Evolutionary conservation across 2,797 vertebrate genomes (phyloP), one percentile per base, ranked within the genome.

Genomic region (Gallinago solitaria): DNA sequence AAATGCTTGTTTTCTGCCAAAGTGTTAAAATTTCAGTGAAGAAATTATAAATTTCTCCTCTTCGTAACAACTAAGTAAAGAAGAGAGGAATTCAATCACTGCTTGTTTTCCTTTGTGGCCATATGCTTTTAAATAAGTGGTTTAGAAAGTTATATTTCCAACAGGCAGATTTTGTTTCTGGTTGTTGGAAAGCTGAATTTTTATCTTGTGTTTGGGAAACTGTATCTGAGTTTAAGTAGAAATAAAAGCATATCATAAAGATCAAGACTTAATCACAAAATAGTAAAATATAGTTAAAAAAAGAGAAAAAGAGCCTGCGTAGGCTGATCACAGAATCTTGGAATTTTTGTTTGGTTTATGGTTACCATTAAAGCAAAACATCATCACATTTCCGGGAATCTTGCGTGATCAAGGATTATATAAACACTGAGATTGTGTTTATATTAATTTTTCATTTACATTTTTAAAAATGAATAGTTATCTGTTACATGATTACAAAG

Each of bases 321-420:
- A 63, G 64, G 64, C 75, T 65, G 48, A 84, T 91, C 70, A 74
- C 48, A 69, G 83, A 83, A 93, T 85, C 68, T 87, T 89, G 84
- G 71, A 77, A 70, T 87, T 95, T 91, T 87, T 91, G 37, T 83
- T 85, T 89, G 41, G 41, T 97, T 95, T 89, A 92, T 87, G 27
- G 51, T 78, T 93, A 30, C 71, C 39, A 39, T 91, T 92, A 93
- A 94, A 94, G 88, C 68, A 80, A 79, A 93, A 57, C 65, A 39
- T 82, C 48, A 33, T 74, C 24, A 9, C 60, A 69, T 96, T 95
- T 95, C 94, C 87, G 78, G 68, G 88, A 95, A 93, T 87, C 81
- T 67, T 93, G 27, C 11, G 0, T 89, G 91, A 87, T 84, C 64
- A 47, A 71, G 90, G 88, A 90, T 95, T 96, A 91, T 88, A 83